Evolutionary conservation across 1,140 invertebrate species (phyloP).

Genomic region (Drosophila lini): DNA sequence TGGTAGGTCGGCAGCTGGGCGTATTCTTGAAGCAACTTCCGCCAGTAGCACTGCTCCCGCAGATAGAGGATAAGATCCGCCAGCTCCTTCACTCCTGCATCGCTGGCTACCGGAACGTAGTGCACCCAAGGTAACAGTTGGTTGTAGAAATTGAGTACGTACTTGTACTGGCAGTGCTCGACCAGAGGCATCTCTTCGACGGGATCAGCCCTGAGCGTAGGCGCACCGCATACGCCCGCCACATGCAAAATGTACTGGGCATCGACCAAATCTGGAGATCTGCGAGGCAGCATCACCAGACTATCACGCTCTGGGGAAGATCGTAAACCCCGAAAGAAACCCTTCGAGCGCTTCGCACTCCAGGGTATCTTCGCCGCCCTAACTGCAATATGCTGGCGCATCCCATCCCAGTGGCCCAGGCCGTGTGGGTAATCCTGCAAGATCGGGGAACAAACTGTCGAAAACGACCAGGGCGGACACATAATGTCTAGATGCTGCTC

Average conservation of each 20-base stretch:
- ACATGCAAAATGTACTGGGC: constrained; percentile 99
- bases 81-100: constrained; percentile 88
- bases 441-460: constrained; percentile 96
- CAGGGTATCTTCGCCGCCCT: constrained; percentile 90
- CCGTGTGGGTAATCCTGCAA: constrained; percentile 96
- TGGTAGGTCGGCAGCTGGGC: constrained; percentile 90
- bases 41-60: constrained; percentile 93
- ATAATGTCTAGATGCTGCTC: constrained; percentile 94
- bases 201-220: constrained; percentile 92
- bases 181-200: constrained; percentile 95
- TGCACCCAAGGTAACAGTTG: constrained; percentile 97
- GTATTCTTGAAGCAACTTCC: constrained; percentile 91
- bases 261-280: constrained; percentile 92
- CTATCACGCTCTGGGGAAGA: constrained; percentile 96
- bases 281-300: constrained; percentile 92
- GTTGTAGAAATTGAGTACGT: constrained; percentile 98
- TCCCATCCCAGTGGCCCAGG: constrained; percentile 95
- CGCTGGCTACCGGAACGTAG: constrained; percentile 95
- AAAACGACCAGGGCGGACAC: constrained; percentile 99
- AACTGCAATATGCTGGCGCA: constrained; percentile 89
- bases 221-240: constrained; percentile 94
- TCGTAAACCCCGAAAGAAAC: constrained; percentile 96
- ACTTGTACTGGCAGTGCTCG: constrained; percentile 97
- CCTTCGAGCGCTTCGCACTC: constrained; percentile 90
- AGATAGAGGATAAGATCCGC: constrained; percentile 91